Conservation (phyloP, 1,140 invertebrate species). For the Chlorops oryzae region DNA sequence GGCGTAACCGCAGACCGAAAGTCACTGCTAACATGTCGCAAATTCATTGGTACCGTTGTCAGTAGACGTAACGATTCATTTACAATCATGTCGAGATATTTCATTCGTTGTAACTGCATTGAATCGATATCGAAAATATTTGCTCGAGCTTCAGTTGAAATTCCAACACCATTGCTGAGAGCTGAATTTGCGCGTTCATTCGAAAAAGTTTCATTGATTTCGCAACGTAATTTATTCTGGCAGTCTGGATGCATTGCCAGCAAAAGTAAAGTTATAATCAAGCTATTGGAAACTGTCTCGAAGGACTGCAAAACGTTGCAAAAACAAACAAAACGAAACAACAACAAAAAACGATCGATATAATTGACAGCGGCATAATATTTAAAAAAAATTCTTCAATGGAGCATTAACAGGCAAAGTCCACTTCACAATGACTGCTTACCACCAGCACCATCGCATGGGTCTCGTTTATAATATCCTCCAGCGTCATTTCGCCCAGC, state of each 20-base stretch:
- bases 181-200: too few relatives aligned
- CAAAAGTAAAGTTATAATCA: constrained; percentile 35
- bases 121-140: constrained; percentile 1
- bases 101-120: constrained; percentile 32
- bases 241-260: constrained; percentile 32
- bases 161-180: not conserved
- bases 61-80: constrained; percentile 37
- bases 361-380: too few relatives aligned
- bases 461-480: constrained; percentile 41
- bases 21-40: constrained; percentile 35
- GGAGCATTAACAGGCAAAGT: too few relatives aligned
- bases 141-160: not conserved
- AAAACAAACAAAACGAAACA: not conserved
- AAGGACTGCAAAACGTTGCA: constrained; percentile 26
- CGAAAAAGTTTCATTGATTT: constrained; percentile 20
- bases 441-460: constrained; percentile 44
- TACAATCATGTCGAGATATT: constrained; percentile 36
- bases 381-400: too few relatives aligned
- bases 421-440: too few relatives aligned
- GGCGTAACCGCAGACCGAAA: too few relatives aligned
- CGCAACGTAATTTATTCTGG: constrained; percentile 29
- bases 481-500: constrained; percentile 31
- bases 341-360: not conserved
- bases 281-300: constrained; percentile 43
- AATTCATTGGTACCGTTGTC: constrained; percentile 41